Percentiles rank a stretch among this genome's conserved stretches.
phyloP scores from a whole-genome alignment of 2,888 invertebrate genomes.

The Eristalis arbustorum region DNA sequence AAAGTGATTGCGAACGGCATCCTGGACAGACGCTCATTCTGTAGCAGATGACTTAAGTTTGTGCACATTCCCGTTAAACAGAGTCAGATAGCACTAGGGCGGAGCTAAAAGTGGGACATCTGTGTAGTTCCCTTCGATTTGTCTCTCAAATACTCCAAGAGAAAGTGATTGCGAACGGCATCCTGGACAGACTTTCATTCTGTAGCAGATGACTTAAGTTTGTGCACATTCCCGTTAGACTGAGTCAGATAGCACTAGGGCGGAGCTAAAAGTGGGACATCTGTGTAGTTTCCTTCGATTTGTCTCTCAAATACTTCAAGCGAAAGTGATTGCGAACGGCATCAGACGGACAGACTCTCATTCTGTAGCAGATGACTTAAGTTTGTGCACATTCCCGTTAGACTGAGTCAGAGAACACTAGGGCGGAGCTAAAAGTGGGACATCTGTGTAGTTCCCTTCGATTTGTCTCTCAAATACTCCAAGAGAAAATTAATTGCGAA shows the following conservation, averaged over 20 bases:
- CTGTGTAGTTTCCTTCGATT: not conserved
- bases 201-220: not conserved
- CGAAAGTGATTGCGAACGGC: not conserved
- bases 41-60: not conserved
- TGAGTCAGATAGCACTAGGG: too few relatives aligned
- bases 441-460: not conserved
- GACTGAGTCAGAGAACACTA: too few relatives aligned
- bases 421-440: not conserved
- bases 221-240: not conserved
- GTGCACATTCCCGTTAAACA: not conserved
- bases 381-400: not conserved
- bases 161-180: not conserved
- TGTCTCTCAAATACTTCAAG: not conserved
- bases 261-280: not conserved
- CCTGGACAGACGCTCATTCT: not conserved
- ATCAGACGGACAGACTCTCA: not conserved
- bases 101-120: not conserved
- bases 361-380: not conserved
- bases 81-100: not conserved
- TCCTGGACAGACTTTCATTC: not conserved
- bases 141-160: not conserved
- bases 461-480: not conserved
- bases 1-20: not conserved
- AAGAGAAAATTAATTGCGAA: not conserved
- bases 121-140: not conserved